Conservation (phyloP, 2,113 vertebrate genomes). For the Climacteris rufus region DNA sequence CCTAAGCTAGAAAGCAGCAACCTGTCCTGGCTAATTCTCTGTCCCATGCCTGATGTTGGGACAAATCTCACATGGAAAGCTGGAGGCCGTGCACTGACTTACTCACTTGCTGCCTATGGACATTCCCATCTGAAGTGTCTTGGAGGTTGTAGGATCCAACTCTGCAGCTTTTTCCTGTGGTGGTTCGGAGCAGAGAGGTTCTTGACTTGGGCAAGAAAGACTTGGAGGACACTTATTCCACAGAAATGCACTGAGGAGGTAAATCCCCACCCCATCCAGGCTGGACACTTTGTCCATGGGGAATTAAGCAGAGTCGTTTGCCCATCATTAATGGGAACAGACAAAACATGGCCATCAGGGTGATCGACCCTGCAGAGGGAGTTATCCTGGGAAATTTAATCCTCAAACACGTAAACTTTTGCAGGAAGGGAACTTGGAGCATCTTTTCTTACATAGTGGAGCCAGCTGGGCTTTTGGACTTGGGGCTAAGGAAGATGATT, state of each 20-base stretch:
- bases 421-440: neutral
- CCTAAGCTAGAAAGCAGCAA: neutral
- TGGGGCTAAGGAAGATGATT: neutral
- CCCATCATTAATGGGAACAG: neutral
- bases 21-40: neutral
- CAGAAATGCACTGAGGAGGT: neutral
- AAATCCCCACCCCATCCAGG: neutral
- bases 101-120: accelerated
- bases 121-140: neutral
- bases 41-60: accelerated
- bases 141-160: accelerated
- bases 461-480: neutral
- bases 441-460: neutral
- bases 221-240: neutral
- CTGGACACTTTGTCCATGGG: neutral
- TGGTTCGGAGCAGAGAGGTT: neutral
- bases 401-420: neutral
- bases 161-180: neutral
- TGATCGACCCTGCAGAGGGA: neutral
- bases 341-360: accelerated
- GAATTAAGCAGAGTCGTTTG: neutral
- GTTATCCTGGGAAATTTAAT: neutral
- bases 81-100: neutral
- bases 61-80: neutral
- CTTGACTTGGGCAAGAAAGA: neutral